Evolutionary conservation across 64 coral and sea anemone genomes (phyloP), one percentile per base, ranked within the genome.

Genomic region (Montipora cactus): DNA sequence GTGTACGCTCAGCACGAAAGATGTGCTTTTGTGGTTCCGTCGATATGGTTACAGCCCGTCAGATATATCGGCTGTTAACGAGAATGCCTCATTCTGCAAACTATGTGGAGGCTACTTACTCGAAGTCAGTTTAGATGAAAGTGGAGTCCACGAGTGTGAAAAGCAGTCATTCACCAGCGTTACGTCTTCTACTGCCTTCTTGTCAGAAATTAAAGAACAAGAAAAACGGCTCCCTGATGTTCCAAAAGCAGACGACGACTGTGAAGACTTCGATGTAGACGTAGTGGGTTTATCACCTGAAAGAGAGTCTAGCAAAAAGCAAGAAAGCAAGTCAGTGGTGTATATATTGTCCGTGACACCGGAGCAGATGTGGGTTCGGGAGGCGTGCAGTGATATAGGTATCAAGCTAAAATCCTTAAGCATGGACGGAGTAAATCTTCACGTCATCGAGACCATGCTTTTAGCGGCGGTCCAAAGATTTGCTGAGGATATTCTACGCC

Each of bases 1-100:
- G 12, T 83, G 74, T 83, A 81, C 76, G 8, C 72, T 95, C 3
- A 95, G 89, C 28, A 95, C 89, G 12, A 97, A 97, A 57, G 92
- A 91, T 44, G 64, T 97, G 62, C 77, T 92, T 74, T 22, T 97
- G 5, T 97, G 96, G 96, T 97, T 89, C 22, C 93, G 96, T 77
- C 78, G 84, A 3, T 89, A 87, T 89, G 93, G 89, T 11, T 92
- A 97, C 50, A 83, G 93, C 14, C 96, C 96, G 3, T 49, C 47
- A 46, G 79, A 78, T 48, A 19, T 76, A n/a, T 18, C 94, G 11
- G 8, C 64, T 15, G 50, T 58, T 13, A 49, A 53, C 44, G 67
- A 62, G 5, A 55, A 84, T 5, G 77, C 45, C 11, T 66, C 22
- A 9, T 91, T 89, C 75, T 95, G 94, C 77, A 87, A 87, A 3